These are phyloP conservation scores for Gandaritis pyraliata DNA, from an alignment of 2,888 invertebrate species.

Conservation along the genomic window DNA sequence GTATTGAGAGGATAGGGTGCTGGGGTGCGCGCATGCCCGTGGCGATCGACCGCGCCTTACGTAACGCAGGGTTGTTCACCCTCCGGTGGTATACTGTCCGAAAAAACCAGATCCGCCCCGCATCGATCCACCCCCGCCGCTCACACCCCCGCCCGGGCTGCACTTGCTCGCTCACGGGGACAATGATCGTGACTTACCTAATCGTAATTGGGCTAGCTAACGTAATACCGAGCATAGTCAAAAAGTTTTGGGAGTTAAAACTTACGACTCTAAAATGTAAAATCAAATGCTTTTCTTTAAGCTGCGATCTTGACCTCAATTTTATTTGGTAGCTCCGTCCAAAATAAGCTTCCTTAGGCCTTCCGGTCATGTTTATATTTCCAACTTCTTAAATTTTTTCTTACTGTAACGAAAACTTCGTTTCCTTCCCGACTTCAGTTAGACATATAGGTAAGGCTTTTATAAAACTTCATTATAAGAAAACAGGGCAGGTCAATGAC, in stretches of 20 bases:
- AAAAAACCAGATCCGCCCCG: conserved; percentile 81
- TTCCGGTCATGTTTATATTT: no score
- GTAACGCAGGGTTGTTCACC: conserved; percentile 82
- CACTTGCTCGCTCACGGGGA: conserved; percentile 33
- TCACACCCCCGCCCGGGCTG: conserved; percentile 28
- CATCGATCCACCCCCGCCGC: conserved; percentile 65
- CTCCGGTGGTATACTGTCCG: conserved; percentile 81
- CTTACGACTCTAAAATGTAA: conserved; percentile 2
- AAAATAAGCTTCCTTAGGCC: background rate
- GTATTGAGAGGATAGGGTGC: conserved; percentile 59
- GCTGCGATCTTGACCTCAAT: conserved; percentile 20
- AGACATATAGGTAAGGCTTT: background rate
- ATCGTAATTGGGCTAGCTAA: conserved; percentile 36
- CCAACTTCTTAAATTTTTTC: background rate
- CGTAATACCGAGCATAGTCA: conserved; percentile 22
- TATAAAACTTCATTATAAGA: conserved; percentile 15
- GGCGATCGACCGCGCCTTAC: conserved; percentile 76
- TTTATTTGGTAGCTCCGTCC: background rate
- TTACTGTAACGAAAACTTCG: background rate
- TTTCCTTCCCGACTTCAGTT: background rate
- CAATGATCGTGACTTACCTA: conserved; percentile 37
- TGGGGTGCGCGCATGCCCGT: conserved; percentile 63
- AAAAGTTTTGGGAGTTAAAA: conserved; percentile 24
- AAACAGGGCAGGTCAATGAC: conserved; percentile 23
- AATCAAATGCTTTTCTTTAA: conserved; percentile 5